Conservation (phyloP, 1,140 invertebrate genomes). For the Sarcophaga bullata region DNA sequence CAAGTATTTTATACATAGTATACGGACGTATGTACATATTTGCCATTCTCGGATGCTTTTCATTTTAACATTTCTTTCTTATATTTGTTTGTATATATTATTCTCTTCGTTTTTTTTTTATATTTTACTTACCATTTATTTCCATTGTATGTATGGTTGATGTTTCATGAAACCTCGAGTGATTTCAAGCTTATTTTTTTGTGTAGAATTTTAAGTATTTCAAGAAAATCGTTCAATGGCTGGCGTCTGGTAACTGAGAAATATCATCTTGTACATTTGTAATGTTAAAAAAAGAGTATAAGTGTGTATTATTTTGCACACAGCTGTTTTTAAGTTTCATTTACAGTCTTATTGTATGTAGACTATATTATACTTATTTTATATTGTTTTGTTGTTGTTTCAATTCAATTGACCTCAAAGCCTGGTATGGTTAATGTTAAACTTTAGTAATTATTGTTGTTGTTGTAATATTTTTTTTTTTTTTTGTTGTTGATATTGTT, state of each 20-base stretch:
- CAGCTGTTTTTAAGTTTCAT: slow-evolving; percentile 8
- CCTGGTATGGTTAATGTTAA: slow-evolving; percentile 4
- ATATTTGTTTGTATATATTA: neutral
- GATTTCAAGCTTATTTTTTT: neutral
- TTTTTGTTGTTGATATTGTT: neutral
- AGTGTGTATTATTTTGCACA: neutral
- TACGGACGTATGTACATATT: too few species aligned
- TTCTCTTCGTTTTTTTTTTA: neutral
- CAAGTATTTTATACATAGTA: too few species aligned
- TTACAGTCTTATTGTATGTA: neutral
- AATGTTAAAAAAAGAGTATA: neutral
- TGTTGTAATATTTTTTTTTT: neutral
- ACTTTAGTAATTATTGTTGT: neutral
- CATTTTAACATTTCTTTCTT: neutral
- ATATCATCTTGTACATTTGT: neutral
- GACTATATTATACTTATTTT: neutral
- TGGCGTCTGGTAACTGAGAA: neutral
- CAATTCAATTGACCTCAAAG: slow-evolving; percentile 14
- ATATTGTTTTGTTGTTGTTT: slow-evolving; percentile 2
- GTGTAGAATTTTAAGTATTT: neutral
- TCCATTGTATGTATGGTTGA: neutral
- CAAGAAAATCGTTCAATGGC: neutral
- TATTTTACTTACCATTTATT: neutral
- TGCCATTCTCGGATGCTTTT: too few species aligned
- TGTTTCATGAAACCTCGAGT: neutral